Evolutionary conservation across 2,113 vertebrate species (phyloP).

Genomic region (Castor canadensis): DNA sequence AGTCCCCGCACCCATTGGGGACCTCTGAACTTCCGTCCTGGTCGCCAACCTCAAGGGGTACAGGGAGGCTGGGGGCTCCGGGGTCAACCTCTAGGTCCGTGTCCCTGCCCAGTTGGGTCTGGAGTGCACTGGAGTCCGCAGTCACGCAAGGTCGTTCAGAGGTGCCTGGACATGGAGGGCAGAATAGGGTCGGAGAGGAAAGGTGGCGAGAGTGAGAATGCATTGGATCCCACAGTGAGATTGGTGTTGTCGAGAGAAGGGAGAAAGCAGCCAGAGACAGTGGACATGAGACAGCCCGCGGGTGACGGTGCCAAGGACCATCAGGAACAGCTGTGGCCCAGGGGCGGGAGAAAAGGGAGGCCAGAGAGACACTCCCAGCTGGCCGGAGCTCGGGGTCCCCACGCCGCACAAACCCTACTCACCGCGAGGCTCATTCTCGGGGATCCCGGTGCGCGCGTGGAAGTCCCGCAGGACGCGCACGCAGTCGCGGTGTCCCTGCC

Average conservation of each 20-base stretch:
- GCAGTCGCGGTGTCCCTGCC: constrained; percentile 84
- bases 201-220: not conserved
- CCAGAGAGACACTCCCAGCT: rapidly evolving
- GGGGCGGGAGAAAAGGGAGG: too few relatives aligned
- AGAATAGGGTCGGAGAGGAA: too few relatives aligned
- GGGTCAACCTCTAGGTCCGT: rapidly evolving
- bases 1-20: constrained; percentile 51
- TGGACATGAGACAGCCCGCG: not conserved
- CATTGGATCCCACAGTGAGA: too few relatives aligned
- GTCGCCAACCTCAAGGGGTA: not conserved
- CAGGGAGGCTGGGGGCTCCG: rapidly evolving
- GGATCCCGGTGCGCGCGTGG: not conserved
- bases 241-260: not conserved
- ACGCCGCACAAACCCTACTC: too few relatives aligned
- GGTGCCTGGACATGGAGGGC: too few relatives aligned
- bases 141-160: constrained; percentile 52
- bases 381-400: too few relatives aligned
- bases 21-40: not conserved
- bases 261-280: not conserved
- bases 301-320: too few relatives aligned
- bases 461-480: constrained; percentile 79
- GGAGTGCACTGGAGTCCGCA: constrained; percentile 25
- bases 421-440: not conserved
- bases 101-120: constrained; percentile 55
- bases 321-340: too few relatives aligned